These are phyloP conservation scores for Ptychobarbus kaznakovi DNA, from an alignment of 2,797 vertebrate genomes.

Conservation along the genomic window DNA sequence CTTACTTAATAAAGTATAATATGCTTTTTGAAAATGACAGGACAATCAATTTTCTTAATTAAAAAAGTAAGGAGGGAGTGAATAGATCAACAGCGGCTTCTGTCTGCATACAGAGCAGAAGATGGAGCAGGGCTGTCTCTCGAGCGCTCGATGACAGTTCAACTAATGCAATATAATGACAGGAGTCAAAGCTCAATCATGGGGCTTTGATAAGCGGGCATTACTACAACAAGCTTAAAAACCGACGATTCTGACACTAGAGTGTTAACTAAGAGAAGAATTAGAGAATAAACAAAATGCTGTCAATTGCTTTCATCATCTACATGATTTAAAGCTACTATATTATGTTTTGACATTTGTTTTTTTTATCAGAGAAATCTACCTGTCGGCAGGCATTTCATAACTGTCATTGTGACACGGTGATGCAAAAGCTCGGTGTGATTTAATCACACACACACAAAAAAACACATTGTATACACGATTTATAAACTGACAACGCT, in stretches of 20 bases:
- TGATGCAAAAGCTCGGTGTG: constrained; percentile 24
- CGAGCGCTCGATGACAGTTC: constrained; percentile 5
- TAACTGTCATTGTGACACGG: constrained; percentile 34
- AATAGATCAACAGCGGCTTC: constrained; percentile 20
- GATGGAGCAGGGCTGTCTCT: constrained; percentile 28
- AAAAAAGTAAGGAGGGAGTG: constrained; percentile 33
- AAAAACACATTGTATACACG: constrained; percentile 34
- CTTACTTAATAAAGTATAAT: constrained; percentile 61
- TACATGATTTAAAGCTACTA: constrained; percentile 25
- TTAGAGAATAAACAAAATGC: constrained; percentile 37
- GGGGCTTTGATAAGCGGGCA: not conserved
- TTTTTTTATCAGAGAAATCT: constrained; percentile 33
- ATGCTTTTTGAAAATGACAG: constrained; percentile 54
- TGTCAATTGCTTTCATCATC: constrained; percentile 2
- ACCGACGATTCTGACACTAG: not conserved
- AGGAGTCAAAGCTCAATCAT: constrained; percentile 34
- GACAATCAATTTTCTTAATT: constrained; percentile 59
- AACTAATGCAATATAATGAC: constrained; percentile 29
- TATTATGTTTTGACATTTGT: constrained; percentile 28
- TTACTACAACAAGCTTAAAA: not conserved
- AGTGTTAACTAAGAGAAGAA: not conserved
- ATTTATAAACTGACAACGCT: constrained; percentile 45
- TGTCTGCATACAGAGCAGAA: constrained; percentile 36
- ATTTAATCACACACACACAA: constrained; percentile 42
- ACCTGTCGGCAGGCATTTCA: constrained; percentile 33